These are phyloP conservation scores for Typhlomys cinereus DNA, from an alignment of 2,113 vertebrate species.

Conservation along the genomic window DNA sequence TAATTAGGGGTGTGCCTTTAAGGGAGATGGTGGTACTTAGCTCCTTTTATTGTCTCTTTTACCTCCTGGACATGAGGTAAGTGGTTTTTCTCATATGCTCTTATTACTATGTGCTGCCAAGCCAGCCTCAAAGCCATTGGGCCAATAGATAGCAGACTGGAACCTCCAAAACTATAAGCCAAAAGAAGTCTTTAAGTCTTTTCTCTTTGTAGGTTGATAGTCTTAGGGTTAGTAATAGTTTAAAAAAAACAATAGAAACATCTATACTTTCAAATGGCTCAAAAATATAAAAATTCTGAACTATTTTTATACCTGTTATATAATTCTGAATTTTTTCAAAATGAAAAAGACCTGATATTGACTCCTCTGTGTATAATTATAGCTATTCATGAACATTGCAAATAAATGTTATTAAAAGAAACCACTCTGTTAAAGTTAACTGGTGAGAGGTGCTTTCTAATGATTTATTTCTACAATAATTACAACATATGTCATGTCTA, in stretches of 20 bases:
- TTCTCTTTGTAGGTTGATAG: not conserved
- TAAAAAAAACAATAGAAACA: not conserved
- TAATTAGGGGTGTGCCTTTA: not conserved
- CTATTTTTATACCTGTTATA: not conserved
- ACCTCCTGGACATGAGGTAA: not conserved
- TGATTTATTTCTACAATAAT: constrained; percentile 41
- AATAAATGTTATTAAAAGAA: constrained; percentile 50
- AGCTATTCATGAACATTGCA: constrained; percentile 19
- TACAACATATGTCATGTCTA: not conserved
- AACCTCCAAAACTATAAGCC: no score
- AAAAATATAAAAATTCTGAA: constrained; percentile 14
- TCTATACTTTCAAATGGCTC: not conserved
- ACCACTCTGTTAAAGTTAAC: not conserved
- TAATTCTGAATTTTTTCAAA: constrained; percentile 27
- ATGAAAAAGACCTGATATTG: not conserved
- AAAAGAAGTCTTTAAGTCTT: no score
- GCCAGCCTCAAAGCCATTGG: not conserved
- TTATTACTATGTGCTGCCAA: no score
- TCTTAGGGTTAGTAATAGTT: not conserved
- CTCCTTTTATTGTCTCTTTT: not conserved
- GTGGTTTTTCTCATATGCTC: not conserved
- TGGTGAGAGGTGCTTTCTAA: not conserved
- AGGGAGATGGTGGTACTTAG: not conserved
- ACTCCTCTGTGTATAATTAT: not conserved
- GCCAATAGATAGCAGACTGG: not conserved